These are phyloP conservation scores for Anguilla pacifica DNA, from an alignment of 2,797 vertebrate genomes.

Conservation along the genomic window DNA sequence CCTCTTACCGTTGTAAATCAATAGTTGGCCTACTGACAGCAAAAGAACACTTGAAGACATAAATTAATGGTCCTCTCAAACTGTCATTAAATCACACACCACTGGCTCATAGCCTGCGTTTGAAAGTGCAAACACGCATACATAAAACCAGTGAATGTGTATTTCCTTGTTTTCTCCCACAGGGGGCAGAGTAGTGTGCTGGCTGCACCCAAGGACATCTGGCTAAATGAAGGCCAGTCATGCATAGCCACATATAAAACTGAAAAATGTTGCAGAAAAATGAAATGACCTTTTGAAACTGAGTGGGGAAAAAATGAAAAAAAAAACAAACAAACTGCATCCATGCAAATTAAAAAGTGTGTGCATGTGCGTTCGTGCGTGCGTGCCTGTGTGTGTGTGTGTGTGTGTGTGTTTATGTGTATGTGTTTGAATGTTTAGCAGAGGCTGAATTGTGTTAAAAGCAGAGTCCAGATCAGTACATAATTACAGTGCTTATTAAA, in stretches of 20 bases:
- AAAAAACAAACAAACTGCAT: not conserved
- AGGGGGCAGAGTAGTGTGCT: not conserved
- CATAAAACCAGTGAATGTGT: not conserved
- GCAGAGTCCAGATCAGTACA: not conserved
- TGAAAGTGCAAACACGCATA: not conserved
- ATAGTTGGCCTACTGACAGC: not conserved
- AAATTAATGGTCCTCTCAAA: not conserved
- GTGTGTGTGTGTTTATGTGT: slow-evolving; percentile 9
- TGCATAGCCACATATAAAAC: slow-evolving; percentile 65
- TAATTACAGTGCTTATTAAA: not conserved
- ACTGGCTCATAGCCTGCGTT: not conserved
- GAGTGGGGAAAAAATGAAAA: not conserved
- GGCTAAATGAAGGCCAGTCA: slow-evolving; percentile 67
- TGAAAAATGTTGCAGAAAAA: too few relatives aligned
- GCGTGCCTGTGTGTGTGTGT: not conserved
- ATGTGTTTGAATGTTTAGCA: not conserved
- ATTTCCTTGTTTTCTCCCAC: not conserved
- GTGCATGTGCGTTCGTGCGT: not conserved
- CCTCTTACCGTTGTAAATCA: not conserved
- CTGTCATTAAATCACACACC: not conserved
- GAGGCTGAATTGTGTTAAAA: not conserved
- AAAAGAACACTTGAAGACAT: not conserved
- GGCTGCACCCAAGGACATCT: not conserved
- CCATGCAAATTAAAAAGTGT: not conserved
- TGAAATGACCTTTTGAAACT: not conserved